phyloP scores from a whole-genome alignment of 2,888 invertebrate species.

The Macaria liturata region DNA sequence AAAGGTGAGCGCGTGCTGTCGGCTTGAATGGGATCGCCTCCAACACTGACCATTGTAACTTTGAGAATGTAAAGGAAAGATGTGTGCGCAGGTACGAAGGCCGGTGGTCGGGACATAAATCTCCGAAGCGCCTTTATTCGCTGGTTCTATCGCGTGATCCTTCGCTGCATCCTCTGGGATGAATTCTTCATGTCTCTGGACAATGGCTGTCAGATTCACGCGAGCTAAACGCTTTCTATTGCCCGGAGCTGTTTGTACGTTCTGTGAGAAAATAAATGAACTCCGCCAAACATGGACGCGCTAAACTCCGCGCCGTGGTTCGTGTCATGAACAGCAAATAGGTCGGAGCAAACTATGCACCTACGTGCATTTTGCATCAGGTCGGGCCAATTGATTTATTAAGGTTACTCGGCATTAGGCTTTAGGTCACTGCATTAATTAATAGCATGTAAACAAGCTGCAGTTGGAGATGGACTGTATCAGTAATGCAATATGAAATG shows the following conservation, averaged over 20 bases:
- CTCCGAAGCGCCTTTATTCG: constrained; percentile 37
- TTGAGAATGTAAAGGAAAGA: constrained; percentile 26
- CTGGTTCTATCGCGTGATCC: constrained; percentile 16
- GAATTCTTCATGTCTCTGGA: constrained; percentile 39
- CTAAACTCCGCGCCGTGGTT: constrained; percentile 15
- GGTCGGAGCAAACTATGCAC: constrained; percentile 18
- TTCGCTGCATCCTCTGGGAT: constrained; percentile 34
- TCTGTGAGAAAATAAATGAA: constrained; percentile 41
- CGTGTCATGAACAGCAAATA: constrained; percentile 22
- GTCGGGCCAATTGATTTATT: constrained; percentile 8
- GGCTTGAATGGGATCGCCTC: constrained; percentile 56
- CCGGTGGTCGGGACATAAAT: constrained; percentile 54
- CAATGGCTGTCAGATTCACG: constrained; percentile 54
- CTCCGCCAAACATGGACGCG: constrained; percentile 33
- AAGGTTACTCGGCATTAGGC: background rate
- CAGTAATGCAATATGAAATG: too few relatives aligned
- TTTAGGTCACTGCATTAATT: background rate
- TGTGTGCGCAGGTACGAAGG: constrained; percentile 61
- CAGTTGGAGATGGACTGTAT: background rate
- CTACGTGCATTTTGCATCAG: constrained; percentile 8
- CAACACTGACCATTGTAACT: constrained; percentile 50
- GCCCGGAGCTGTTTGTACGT: constrained; percentile 47
- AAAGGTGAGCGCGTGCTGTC: constrained; percentile 42
- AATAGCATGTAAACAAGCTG: too few relatives aligned
- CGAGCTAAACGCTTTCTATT: constrained; percentile 50